Conservation (phyloP, 2,888 invertebrate species). For the Criorhina ranunculi region DNA sequence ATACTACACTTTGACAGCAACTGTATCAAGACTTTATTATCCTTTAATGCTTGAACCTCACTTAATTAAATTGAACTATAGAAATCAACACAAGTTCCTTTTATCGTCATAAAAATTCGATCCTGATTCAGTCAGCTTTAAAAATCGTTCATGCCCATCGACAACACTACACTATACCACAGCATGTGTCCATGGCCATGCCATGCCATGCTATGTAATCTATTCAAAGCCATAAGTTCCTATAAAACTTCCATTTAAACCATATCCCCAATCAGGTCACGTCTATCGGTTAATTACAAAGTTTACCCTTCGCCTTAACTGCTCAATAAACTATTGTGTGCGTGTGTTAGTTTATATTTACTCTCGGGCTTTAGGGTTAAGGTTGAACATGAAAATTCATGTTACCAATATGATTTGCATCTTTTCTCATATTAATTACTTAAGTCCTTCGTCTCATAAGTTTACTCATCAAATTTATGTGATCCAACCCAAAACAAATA, state of each 20-base stretch:
- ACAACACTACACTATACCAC: not conserved
- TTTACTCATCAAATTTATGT: constrained; percentile 70
- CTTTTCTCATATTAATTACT: constrained; percentile 62
- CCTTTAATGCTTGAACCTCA: no score
- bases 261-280: constrained; percentile 67
- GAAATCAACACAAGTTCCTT: not conserved
- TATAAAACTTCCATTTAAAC: constrained; percentile 12
- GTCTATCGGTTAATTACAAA: constrained; percentile 69
- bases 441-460: constrained; percentile 48
- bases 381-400: constrained; percentile 67
- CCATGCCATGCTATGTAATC: not conserved
- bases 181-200: not conserved
- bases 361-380: no score
- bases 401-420: constrained; percentile 65
- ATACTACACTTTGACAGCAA: no score
- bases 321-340: constrained; percentile 51
- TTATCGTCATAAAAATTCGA: constrained; percentile 26
- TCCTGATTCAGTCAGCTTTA: constrained; percentile 11
- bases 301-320: constrained; percentile 68
- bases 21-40: no score
- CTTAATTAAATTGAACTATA: no score
- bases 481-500: constrained; percentile 27
- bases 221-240: not conserved
- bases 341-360: constrained; percentile 13
- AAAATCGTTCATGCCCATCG: constrained; percentile 35